A percentile compares a stretch with the other conserved stretches of the same genome.
Evolutionary conservation across 2,888 invertebrate genomes (phyloP).

Genomic region (Lochmaea capreae): DNA sequence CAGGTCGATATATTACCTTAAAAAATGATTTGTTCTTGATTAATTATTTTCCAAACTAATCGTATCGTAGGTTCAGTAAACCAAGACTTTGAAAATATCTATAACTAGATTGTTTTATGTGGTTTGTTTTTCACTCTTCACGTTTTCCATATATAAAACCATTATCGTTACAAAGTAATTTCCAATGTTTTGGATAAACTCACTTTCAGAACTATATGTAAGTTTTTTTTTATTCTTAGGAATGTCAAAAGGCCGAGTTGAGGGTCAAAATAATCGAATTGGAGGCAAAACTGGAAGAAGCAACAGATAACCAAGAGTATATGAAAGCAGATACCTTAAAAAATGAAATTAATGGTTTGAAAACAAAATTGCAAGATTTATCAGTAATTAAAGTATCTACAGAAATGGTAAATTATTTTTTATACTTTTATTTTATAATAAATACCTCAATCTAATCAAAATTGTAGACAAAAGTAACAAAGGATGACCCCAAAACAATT

Average conservation of each 20-base stretch:
- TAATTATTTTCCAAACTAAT: too few species aligned
- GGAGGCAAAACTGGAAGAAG: conserved; percentile 52
- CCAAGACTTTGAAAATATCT: too few species aligned
- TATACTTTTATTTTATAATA: conserved; percentile 3
- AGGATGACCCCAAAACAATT: conserved; percentile 49
- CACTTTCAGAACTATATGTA: neutral
- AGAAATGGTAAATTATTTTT: conserved; percentile 22
- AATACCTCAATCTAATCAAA: neutral
- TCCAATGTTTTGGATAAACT: too few species aligned
- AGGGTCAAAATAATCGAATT: conserved; percentile 53
- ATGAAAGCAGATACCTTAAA: conserved; percentile 49
- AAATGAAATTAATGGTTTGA: conserved; percentile 45
- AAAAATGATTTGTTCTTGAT: too few species aligned
- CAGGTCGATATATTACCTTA: too few species aligned
- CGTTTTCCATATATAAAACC: too few species aligned
- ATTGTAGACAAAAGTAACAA: conserved; percentile 36
- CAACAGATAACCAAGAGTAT: conserved; percentile 50
- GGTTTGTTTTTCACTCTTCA: too few species aligned
- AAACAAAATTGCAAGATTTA: conserved; percentile 48
- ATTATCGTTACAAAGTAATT: too few species aligned
- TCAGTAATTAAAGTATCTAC: conserved; percentile 22
- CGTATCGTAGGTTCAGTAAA: too few species aligned
- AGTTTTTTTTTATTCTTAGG: conserved; percentile 15
- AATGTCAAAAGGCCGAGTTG: conserved; percentile 51
- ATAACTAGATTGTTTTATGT: too few species aligned